These are phyloP conservation scores for Noctua janthina DNA, from an alignment of 2,888 invertebrate genomes.

Conservation along the genomic window DNA sequence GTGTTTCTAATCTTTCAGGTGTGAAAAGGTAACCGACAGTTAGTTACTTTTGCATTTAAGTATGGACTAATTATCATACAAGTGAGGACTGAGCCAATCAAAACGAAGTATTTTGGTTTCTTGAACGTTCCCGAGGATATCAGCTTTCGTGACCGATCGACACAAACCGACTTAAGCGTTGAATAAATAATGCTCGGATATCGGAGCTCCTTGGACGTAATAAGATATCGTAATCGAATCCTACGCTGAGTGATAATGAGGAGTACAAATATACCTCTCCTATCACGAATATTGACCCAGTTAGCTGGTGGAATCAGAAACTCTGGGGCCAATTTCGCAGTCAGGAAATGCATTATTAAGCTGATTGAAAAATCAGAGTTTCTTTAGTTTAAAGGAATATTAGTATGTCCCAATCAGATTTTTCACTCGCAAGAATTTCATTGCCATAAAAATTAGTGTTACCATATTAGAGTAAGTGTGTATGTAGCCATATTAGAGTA, in stretches of 20 bases:
- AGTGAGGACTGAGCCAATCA: background rate
- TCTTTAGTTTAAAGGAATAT: background rate
- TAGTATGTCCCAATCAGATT: background rate
- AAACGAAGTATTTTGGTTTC: background rate
- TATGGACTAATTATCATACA: background rate
- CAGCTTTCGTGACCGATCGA: constrained; percentile 20
- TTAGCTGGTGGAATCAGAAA: constrained; percentile 3
- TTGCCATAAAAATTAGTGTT: background rate
- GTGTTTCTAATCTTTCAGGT: too few relatives aligned
- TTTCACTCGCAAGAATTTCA: background rate
- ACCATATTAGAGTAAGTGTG: too few relatives aligned
- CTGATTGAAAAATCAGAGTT: background rate
- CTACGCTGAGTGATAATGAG: constrained; percentile 33
- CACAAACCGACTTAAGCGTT: constrained; percentile 36
- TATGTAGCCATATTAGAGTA: background rate
- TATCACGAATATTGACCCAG: constrained; percentile 1
- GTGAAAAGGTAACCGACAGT: background rate
- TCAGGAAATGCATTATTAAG: background rate
- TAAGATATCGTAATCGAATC: constrained; percentile 36
- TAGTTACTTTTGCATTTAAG: background rate
- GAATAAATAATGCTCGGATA: constrained; percentile 58
- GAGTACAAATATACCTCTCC: constrained; percentile 21
- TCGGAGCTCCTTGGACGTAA: constrained; percentile 23
- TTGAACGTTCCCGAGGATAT: constrained; percentile 4
- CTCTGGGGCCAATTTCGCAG: background rate